phyloP scores from a whole-genome alignment of 2,888 invertebrate genomes.

The Anaspis maculata region DNA sequence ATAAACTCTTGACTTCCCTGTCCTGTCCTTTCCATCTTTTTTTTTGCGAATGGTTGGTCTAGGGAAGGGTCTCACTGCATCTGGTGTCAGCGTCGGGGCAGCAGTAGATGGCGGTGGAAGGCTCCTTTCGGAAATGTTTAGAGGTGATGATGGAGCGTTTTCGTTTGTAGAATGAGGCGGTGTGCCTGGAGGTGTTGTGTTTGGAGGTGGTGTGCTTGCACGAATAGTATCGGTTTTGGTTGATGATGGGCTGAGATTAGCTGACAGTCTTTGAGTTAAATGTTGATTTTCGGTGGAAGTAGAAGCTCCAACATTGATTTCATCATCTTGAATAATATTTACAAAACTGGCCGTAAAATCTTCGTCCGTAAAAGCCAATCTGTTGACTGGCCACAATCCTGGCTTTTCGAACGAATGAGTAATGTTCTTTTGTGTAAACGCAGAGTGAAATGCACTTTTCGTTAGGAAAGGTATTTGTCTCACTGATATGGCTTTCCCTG shows the following conservation, averaged over 20 bases:
- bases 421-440: conserved; percentile 14
- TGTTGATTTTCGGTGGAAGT: too few species aligned
- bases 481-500: conserved; percentile 23
- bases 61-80: neutral
- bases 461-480: conserved; percentile 12
- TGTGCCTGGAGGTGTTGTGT: neutral
- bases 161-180: neutral
- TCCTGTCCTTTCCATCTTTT: neutral
- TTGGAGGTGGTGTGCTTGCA: neutral
- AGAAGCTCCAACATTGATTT: neutral
- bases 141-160: neutral
- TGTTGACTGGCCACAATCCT: conserved; percentile 20
- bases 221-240: neutral
- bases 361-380: conserved; percentile 16
- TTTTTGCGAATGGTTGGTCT: neutral
- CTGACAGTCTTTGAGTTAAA: too few species aligned
- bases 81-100: neutral
- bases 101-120: neutral
- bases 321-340: neutral
- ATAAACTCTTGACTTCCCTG: neutral
- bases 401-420: conserved; percentile 18
- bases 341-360: conserved; percentile 16
- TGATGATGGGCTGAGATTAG: too few species aligned
- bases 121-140: neutral
- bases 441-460: conserved; percentile 10